A percentile compares a stretch with the other conserved stretches of the same genome.
These are phyloP conservation scores for Mellivora capensis DNA, from an alignment of 2,113 vertebrate genomes.

Conservation along the genomic window DNA sequence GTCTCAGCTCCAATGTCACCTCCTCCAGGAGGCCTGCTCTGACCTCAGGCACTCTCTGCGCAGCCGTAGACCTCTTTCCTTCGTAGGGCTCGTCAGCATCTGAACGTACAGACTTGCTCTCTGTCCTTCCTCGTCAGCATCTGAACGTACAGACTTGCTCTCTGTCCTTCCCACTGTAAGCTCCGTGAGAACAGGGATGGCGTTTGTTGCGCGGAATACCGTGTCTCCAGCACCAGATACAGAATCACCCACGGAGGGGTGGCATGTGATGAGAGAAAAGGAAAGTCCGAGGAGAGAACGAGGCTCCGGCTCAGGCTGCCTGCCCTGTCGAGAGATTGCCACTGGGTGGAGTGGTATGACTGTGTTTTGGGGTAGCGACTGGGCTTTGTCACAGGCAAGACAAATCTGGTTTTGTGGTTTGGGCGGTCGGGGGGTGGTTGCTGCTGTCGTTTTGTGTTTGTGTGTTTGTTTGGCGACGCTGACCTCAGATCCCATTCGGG, in stretches of 20 bases:
- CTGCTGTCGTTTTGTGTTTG: neutral
- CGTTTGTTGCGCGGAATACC: neutral
- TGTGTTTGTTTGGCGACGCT: neutral
- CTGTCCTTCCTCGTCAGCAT: neutral
- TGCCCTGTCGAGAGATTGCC: neutral
- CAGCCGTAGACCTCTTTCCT: neutral
- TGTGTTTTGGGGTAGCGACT: neutral
- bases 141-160: neutral
- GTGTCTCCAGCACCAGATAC: neutral
- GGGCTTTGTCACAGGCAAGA: neutral
- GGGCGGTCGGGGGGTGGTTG: too few relatives aligned
- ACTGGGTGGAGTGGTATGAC: slow-evolving; percentile 17
- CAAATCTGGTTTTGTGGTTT: neutral
- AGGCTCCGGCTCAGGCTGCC: neutral
- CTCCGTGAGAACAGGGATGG: neutral
- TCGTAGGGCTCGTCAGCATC: neutral
- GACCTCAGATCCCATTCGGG: neutral
- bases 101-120: neutral
- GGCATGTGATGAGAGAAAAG: neutral
- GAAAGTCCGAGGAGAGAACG: neutral
- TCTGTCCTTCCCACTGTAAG: neutral
- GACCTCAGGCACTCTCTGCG: neutral
- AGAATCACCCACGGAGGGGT: neutral
- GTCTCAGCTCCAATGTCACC: neutral
- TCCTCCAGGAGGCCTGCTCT: neutral